phyloP scores from a whole-genome alignment of 2,113 vertebrate genomes.

The Hyla sarda region DNA sequence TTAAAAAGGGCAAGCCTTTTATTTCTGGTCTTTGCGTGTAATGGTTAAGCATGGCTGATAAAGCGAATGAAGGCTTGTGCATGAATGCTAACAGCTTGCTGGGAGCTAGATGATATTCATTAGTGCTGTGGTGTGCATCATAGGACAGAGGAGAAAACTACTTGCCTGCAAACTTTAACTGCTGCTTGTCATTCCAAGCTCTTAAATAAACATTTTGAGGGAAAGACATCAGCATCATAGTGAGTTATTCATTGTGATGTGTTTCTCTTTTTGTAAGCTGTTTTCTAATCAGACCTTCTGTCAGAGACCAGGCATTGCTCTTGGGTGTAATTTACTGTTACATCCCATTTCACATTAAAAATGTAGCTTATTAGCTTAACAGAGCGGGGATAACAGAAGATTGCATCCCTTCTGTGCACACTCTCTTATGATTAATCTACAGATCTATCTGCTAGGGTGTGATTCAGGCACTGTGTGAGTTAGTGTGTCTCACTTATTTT shows the following conservation, averaged over 20 bases:
- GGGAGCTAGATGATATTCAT: conserved; percentile 40
- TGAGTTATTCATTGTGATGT: conserved; percentile 54
- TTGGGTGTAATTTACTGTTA: conserved; percentile 59
- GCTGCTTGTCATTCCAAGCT: conserved; percentile 23
- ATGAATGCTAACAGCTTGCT: conserved; percentile 39
- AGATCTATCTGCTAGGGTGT: conserved; percentile 12
- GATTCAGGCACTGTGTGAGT: background rate
- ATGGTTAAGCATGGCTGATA: conserved; percentile 30
- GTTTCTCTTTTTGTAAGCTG: conserved; percentile 48
- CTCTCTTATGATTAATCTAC: conserved; percentile 29
- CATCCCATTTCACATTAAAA: conserved; percentile 60
- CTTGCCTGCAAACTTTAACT: conserved; percentile 35
- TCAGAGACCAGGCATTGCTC: conserved; percentile 48
- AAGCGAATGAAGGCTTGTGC: background rate
- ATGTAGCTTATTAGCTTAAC: conserved; percentile 60
- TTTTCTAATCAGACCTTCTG: conserved; percentile 59
- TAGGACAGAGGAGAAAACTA: background rate
- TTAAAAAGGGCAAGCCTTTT: background rate
- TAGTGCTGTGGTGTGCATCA: conserved; percentile 41
- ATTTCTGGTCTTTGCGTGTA: background rate
- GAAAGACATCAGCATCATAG: conserved; percentile 24
- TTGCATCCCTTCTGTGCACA: conserved; percentile 50
- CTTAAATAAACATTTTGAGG: conserved; percentile 54
- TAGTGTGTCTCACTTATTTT: background rate
- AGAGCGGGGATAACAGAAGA: conserved; percentile 56